Base-by-base conservation (phyloP, 2,888 invertebrate species). In the Mythimna ferrago region DNA sequence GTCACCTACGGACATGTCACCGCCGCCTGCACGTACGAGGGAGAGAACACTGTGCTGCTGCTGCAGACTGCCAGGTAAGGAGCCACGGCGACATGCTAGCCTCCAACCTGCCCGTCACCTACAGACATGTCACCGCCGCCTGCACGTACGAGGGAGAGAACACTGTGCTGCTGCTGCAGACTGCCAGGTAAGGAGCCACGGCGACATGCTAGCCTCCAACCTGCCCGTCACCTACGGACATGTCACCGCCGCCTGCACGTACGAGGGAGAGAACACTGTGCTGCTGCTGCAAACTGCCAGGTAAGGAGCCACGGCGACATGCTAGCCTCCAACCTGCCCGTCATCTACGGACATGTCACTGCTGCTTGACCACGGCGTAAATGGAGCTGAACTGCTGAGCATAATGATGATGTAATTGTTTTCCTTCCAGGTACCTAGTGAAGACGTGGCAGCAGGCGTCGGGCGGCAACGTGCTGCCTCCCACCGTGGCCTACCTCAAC, bases 81-180 rank as follows among this genome's bases (percentile, higher is more conserved):
- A 41, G 99, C 0, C 99, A 99, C 93, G 99, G 99, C 9, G 92
- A 98, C 95, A 98, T 99, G 98, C 97, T 98, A 68, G 97, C 98
- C 67, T 98, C 99, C 77, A 99, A 98, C 92, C 96, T 99, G 80
- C 99, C 99, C n/a, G 97, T 97, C 69, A 98, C 98, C 96, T 99
- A 80, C 92, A 98, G 98, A 2, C 96, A 98, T 87, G 97, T 98
- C 56, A 98, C 98, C 0, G 99, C 99, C 62, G 98, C 98, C 71
- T 98, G 98, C 92, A 99, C 99, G 0, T 99, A 99, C 91, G 99
- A 99, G 95, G 99, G 99, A 0, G 99, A 99, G 96, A 99, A 99
- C 93, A 99, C 99, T 0, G 99, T 99, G 32, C 97, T 99, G 92
- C 95, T 98, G 73, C 96, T 99, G 69, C 99, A 99, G 95, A 98